Conservation (phyloP, 2,888 invertebrate genomes). For the Tridacna gigas region DNA sequence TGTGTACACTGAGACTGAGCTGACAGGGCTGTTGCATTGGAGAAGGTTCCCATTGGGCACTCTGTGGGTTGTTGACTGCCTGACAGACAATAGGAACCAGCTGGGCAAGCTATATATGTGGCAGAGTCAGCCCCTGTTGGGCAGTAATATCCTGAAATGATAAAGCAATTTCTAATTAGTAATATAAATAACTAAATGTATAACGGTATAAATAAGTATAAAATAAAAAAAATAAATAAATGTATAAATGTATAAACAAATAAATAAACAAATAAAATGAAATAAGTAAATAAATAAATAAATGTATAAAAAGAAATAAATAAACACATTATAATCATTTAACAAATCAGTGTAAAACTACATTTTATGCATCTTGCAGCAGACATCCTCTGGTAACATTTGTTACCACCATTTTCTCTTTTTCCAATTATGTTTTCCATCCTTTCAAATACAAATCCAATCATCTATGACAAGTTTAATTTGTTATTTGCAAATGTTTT, state of each 20-base stretch:
- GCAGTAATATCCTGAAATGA: conserved; percentile 82
- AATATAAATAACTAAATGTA: no score
- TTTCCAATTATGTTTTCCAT: background rate
- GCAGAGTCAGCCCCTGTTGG: conserved; percentile 74
- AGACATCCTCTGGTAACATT: background rate
- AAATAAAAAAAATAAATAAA: no score
- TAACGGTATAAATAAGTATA: no score
- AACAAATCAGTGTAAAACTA: no score
- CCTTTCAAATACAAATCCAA: background rate
- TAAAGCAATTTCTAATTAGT: background rate
- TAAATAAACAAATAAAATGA: no score
- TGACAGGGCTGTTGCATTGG: conserved; percentile 73
- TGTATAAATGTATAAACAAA: no score
- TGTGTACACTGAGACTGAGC: conserved; percentile 69
- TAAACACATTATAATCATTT: no score
- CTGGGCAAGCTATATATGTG: conserved; percentile 76
- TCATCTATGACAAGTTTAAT: no score
- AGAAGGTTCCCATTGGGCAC: conserved; percentile 81
- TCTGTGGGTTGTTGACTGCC: conserved; percentile 73
- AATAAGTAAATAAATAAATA: no score
- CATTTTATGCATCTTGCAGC: background rate
- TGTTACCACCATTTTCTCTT: background rate
- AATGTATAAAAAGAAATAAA: no score
- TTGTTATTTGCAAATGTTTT: no score
- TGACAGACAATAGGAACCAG: conserved; percentile 79